These are phyloP conservation scores for Argya squamiceps DNA, from an alignment of 2,797 vertebrate genomes.

Conservation along the genomic window DNA sequence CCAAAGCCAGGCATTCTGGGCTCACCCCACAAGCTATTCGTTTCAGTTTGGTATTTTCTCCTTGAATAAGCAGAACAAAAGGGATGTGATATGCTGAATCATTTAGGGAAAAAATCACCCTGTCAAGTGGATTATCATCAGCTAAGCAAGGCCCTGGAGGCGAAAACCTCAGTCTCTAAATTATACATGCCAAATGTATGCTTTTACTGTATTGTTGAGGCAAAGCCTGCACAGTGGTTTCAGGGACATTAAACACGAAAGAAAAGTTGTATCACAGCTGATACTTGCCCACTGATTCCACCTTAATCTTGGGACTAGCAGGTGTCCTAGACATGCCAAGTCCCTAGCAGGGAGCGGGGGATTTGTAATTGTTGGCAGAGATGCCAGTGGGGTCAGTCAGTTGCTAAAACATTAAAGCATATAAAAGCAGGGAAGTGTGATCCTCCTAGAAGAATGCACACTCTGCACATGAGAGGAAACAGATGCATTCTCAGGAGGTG, in stretches of 20 bases:
- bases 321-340: neutral
- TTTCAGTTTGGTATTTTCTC: slow-evolving; percentile 27
- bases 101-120: slow-evolving; percentile 27
- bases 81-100: slow-evolving; percentile 27
- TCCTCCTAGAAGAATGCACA: neutral
- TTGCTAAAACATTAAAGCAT: slow-evolving; percentile 6
- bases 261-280: neutral
- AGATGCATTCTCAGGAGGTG: slow-evolving; percentile 22
- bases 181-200: neutral
- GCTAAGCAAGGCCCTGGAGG: neutral
- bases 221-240: neutral
- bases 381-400: neutral
- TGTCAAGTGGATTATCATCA: slow-evolving; percentile 48
- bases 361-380: slow-evolving; percentile 18
- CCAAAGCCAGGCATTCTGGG: neutral
- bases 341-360: neutral
- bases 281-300: neutral
- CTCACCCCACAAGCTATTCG: neutral
- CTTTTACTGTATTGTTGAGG: neutral
- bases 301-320: slow-evolving; percentile 12
- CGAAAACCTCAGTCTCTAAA: slow-evolving; percentile 39
- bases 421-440: slow-evolving; percentile 14
- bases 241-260: neutral
- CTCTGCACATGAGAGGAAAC: neutral
- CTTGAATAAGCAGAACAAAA: slow-evolving; percentile 44